Base-by-base conservation (phyloP, 2,888 invertebrate species). In the Melanotus villosus region DNA sequence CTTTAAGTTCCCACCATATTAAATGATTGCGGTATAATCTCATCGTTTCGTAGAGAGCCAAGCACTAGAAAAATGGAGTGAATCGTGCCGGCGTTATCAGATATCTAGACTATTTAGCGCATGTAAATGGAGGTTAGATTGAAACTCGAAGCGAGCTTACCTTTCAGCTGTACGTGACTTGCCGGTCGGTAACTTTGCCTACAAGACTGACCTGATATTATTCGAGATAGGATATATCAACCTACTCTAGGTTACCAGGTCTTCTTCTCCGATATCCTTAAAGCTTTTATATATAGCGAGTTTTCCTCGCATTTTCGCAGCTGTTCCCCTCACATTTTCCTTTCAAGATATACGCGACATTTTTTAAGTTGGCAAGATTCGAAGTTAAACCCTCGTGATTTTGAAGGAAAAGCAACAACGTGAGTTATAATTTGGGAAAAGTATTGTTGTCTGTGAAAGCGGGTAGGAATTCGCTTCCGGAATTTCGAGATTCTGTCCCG, bases 51-150 rank as follows among this genome's bases (percentile, higher is more conserved):
- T 14, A 9, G 62, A 64, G 50, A 63, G 45, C 26, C 67, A 18
- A 32, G 21, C 14, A 18, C 16, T 30, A 30, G 56, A 62, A 68
- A 67, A 68, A 68, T 56, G 63, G 45, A 69, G 47, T 69, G 52
- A 65, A 65, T 69, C 65, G 69, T 65, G 69, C 65, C 45, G 21
- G 41, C 21, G 26, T 64, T 71, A 71, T 67, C 70, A 59, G 70
- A 64, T 54, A 69, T 60, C 64, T 59, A 47, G 30, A 68, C 68
- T 65, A 73, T 68, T 73, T 71, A 71, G 70, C 70, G 65, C 73
- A 73, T 73, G 73, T 70, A 71, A 73, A 73, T 68, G 70, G 56
- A 65, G 65, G 65, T 47, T 26, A 65, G 71, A 71, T 68, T 66
- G 65, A 68, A 72, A 68, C 52, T 64, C 26, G 64, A 59, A 34